These are phyloP conservation scores for Tetropium fuscum DNA, from an alignment of 2,888 invertebrate species.

Conservation along the genomic window DNA sequence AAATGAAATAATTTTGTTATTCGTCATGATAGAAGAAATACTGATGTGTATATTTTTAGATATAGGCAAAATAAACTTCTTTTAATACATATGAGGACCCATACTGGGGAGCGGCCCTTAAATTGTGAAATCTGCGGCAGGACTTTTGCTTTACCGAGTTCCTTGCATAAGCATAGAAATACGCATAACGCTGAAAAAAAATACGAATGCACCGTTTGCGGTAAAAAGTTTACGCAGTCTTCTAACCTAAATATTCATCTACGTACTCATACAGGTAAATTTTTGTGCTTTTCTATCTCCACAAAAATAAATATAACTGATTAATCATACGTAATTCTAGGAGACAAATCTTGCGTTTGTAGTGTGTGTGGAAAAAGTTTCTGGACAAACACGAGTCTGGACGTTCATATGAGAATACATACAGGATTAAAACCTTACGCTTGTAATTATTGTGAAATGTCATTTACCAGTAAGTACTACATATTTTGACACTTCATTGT, in stretches of 20 bases:
- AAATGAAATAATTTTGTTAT: conserved; percentile 8
- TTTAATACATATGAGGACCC: conserved; percentile 59
- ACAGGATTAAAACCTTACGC: conserved; percentile 62
- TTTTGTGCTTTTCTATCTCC: not conserved
- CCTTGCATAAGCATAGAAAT: conserved; percentile 60
- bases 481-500: no score
- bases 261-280: conserved; percentile 58
- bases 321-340: conserved; percentile 40
- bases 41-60: conserved; percentile 41
- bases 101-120: conserved; percentile 62
- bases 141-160: conserved; percentile 61
- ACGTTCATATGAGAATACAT: conserved; percentile 60
- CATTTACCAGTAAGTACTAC: conserved; percentile 61
- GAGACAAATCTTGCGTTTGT: conserved; percentile 59
- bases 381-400: conserved; percentile 57
- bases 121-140: conserved; percentile 62
- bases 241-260: conserved; percentile 61
- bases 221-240: conserved; percentile 60
- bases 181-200: conserved; percentile 58
- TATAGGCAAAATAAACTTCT: conserved; percentile 61
- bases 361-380: conserved; percentile 60
- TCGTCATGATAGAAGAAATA: not conserved
- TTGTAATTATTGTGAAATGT: conserved; percentile 57
- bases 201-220: conserved; percentile 60
- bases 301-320: no score